Evolutionary conservation across 2,113 vertebrate species (phyloP).

Genomic region (Dicerorhinus sumatrensis): DNA sequence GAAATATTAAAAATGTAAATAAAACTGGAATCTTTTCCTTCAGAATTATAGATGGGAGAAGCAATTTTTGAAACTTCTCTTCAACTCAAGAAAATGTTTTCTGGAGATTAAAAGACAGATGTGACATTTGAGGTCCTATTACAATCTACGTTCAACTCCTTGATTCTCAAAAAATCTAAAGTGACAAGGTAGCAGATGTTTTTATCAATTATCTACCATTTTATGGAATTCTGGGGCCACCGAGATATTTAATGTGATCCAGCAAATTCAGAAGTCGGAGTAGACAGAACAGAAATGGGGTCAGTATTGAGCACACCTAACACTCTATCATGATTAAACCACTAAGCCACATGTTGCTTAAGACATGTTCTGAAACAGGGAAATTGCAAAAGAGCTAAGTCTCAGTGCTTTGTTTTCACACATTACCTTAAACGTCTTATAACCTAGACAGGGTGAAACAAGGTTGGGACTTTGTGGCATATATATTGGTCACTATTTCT

Average conservation of each 20-base stretch:
- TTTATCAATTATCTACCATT: neutral
- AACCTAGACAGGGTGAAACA: neutral
- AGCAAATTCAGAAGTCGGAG: neutral
- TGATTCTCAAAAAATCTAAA: neutral
- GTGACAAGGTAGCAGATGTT: neutral
- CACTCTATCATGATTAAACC: neutral
- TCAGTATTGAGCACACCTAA: neutral
- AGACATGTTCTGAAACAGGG: slow-evolving; percentile 60
- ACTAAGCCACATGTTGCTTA: slow-evolving; percentile 57
- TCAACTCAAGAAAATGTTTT: neutral
- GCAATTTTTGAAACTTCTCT: neutral
- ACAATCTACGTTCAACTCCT: neutral
- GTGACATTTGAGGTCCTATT: neutral
- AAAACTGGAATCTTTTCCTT: slow-evolving; percentile 3
- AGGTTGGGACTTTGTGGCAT: neutral
- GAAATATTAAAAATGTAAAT: slow-evolving; percentile 37
- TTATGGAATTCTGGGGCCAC: neutral
- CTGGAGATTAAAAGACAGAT: neutral
- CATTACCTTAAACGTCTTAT: neutral
- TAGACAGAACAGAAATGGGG: neutral
- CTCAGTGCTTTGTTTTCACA: neutral
- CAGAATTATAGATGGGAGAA: neutral
- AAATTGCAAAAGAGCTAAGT: slow-evolving; percentile 69
- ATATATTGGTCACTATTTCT: neutral
- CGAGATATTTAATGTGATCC: neutral